Conservation (phyloP, 2,888 invertebrate genomes). For the Aphodius granarius region DNA sequence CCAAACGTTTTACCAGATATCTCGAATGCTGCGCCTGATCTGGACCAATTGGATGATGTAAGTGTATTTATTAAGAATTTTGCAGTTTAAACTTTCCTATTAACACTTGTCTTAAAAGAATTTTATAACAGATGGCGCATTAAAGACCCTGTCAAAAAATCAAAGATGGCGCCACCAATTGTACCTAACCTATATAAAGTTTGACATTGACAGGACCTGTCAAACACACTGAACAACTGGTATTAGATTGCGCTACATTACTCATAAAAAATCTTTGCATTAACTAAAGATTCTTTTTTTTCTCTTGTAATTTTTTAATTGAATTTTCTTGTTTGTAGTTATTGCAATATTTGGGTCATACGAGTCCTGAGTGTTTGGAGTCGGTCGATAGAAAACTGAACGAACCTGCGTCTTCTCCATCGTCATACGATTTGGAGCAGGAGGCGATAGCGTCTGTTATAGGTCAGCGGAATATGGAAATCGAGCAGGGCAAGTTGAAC, state of each 20-base stretch:
- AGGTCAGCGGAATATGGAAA: constrained; percentile 82
- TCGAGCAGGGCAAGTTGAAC: constrained; percentile 60
- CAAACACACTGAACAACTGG: too few species aligned
- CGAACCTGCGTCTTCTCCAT: constrained; percentile 68
- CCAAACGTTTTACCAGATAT: constrained; percentile 78
- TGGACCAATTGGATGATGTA: constrained; percentile 93
- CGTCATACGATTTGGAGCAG: constrained; percentile 77
- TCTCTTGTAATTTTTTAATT: not conserved
- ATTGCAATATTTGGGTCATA: constrained; percentile 86
- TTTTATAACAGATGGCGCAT: too few species aligned
- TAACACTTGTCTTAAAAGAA: too few species aligned
- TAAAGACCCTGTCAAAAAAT: too few species aligned
- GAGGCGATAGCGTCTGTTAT: constrained; percentile 84
- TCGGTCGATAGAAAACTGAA: constrained; percentile 72
- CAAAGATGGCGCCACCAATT: not conserved
- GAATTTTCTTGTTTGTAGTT: constrained; percentile 58
- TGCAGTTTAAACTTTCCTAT: too few species aligned
- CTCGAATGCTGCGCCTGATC: constrained; percentile 79
- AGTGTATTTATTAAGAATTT: constrained; percentile 43
- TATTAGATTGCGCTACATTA: too few species aligned
- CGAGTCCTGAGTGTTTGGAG: constrained; percentile 85
- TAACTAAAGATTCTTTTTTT: not conserved
- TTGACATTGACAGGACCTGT: too few species aligned
- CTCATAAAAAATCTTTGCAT: too few species aligned
- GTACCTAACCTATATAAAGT: too few species aligned